Evolutionary conservation across 2,113 vertebrate species (phyloP).

Genomic region (Guaruba guarouba): DNA sequence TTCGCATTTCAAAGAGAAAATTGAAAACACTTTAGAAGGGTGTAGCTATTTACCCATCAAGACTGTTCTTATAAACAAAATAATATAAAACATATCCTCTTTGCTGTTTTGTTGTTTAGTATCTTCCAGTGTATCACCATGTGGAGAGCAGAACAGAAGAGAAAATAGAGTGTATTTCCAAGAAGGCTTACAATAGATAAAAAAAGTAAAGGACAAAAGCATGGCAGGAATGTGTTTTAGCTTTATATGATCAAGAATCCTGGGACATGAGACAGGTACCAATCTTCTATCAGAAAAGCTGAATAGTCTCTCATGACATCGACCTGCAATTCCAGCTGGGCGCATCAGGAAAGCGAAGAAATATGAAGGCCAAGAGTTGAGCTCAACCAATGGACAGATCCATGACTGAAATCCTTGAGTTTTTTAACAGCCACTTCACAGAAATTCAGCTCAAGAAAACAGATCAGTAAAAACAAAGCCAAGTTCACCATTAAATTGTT

Average conservation of each 20-base stretch:
- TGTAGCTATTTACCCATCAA: slow-evolving; percentile 39
- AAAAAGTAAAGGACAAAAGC: neutral
- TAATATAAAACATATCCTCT: slow-evolving; percentile 58
- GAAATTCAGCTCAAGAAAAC: neutral
- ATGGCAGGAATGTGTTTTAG: neutral
- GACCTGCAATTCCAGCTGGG: neutral
- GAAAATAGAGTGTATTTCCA: neutral
- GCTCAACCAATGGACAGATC: neutral
- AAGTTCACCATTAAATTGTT: neutral
- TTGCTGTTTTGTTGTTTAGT: neutral
- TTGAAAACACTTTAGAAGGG: slow-evolving; percentile 43
- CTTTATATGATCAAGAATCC: neutral
- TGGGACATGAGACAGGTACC: neutral
- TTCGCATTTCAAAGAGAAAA: slow-evolving; percentile 48
- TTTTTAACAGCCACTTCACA: neutral
- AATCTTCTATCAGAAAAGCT: neutral
- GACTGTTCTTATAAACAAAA: slow-evolving; percentile 54
- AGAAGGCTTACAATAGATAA: neutral
- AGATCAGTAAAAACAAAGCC: neutral
- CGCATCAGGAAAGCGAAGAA: neutral
- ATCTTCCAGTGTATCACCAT: neutral
- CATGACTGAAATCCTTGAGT: neutral
- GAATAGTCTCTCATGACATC: neutral
- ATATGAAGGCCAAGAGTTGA: neutral
- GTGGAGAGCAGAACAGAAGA: neutral